Evolutionary conservation across 2,113 vertebrate genomes (phyloP).

Genomic region (Toxotes jaculatrix): DNA sequence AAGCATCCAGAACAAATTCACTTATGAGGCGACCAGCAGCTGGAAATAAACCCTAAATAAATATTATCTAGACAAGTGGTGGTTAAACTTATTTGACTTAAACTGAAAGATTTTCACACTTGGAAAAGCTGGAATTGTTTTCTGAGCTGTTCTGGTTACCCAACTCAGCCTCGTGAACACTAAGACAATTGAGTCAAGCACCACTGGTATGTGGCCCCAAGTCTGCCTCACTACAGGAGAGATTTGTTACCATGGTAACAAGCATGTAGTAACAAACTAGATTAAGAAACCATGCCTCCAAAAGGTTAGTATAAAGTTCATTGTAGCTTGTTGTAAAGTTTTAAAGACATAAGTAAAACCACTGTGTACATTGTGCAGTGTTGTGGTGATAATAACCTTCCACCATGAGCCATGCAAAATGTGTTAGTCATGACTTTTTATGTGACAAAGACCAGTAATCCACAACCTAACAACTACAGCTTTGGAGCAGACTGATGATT

Average conservation of each 20-base stretch:
- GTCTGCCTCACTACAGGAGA: conserved; percentile 35
- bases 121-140: neutral
- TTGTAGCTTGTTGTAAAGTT: neutral
- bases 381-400: neutral
- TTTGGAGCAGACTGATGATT: neutral
- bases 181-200: conserved; percentile 53
- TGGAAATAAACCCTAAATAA: neutral
- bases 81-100: neutral
- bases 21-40: neutral
- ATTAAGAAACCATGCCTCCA: conserved; percentile 35
- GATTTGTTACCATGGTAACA: conserved; percentile 62
- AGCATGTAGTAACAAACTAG: conserved; percentile 46
- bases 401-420: neutral
- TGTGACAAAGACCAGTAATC: neutral
- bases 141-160: neutral
- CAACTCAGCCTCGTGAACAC: conserved; percentile 26
- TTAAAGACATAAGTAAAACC: neutral
- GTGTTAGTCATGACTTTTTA: neutral
- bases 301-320: conserved; percentile 10
- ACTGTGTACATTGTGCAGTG: neutral
- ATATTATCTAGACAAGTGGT: neutral
- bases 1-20: neutral
- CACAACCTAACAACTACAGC: neutral
- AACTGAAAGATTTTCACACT: conserved; percentile 18
- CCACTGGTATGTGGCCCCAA: conserved; percentile 46